Evolutionary conservation across 53 echinoderm and acorn worm species (phyloP), one percentile per base, ranked within the genome.

Genomic region (Echinarachnius parma): DNA sequence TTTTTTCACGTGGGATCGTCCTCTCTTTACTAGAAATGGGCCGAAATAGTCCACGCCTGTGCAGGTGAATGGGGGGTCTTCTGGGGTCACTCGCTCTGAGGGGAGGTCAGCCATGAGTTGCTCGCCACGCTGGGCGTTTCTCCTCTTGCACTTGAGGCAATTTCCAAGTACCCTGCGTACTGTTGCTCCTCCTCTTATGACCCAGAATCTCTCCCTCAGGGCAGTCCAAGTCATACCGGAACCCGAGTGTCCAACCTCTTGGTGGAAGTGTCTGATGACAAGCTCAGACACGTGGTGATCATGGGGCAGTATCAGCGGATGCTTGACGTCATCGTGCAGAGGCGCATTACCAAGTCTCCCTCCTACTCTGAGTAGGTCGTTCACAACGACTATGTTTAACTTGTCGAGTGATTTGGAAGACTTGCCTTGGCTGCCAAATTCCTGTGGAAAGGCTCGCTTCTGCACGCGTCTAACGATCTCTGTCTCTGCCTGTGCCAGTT

Each of bases 31-130:
- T 8, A 24, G 3, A 21, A 80, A 62, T 1, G 84, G 78, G 7
- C 89, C 85, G 32, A 85, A 89, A 42, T 59, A 79, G 35, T 88
- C 88, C 2, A 83, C 60, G 3, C 81, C 87, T 4, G 53, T 61
- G 46, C 22, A 34, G 26, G 71, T 66, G 24, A 89, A 89, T 28
- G 80, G 75, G n/a, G 83, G 82, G 23, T 84, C 66, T 21, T 66
- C 68, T 15, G 62, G 70, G 1, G 80, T 80, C 0, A 89, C 84
- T 77, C 89, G 46, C 20, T 61, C 60, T 39, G 46, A 24, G 7
- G 85, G 85, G 4, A 85, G 56, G 33, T 85, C 59, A 19, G 63
- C 85, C 86, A 86, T 86, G 46, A 76, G 22, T 48, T 76, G 80
- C 13, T 67, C 28, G 16, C 77, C 48, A n/a, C n/a, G n/a, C n/a